A percentile compares a stretch with the other conserved stretches of the same genome.
Evolutionary conservation across 2,113 vertebrate species (phyloP).

Genomic region (Pedionomus torquatus): DNA sequence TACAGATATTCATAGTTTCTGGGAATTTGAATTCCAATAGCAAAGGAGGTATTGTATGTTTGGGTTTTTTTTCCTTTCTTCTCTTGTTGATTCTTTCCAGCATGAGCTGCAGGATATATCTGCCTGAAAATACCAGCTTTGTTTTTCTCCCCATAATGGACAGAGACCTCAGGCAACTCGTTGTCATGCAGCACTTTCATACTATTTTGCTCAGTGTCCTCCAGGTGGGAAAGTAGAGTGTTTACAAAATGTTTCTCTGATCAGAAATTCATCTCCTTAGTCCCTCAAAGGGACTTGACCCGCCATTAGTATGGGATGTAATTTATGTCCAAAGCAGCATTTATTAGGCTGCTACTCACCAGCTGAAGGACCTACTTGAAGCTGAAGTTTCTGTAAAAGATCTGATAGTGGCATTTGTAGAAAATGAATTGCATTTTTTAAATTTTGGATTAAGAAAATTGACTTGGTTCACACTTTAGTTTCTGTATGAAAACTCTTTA

Average conservation of each 20-base stretch:
- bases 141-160: background rate
- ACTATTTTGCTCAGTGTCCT: background rate
- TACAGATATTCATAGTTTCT: background rate
- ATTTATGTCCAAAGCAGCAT: background rate
- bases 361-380: background rate
- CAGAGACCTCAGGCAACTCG: background rate
- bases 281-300: background rate
- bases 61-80: background rate
- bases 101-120: background rate
- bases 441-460: background rate
- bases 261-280: background rate
- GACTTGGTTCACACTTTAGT: background rate
- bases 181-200: background rate
- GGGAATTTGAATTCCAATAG: background rate
- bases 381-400: background rate
- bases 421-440: background rate
- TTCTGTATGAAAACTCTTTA: background rate
- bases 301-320: background rate
- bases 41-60: background rate
- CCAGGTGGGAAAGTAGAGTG: background rate
- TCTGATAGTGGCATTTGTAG: background rate
- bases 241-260: background rate
- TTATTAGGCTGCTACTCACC: background rate
- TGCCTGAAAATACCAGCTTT: background rate
- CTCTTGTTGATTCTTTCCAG: background rate